Evolutionary conservation across 2,888 invertebrate genomes (phyloP), one percentile per base, ranked within the genome.

Genomic region (Margaritifera margaritifera): DNA sequence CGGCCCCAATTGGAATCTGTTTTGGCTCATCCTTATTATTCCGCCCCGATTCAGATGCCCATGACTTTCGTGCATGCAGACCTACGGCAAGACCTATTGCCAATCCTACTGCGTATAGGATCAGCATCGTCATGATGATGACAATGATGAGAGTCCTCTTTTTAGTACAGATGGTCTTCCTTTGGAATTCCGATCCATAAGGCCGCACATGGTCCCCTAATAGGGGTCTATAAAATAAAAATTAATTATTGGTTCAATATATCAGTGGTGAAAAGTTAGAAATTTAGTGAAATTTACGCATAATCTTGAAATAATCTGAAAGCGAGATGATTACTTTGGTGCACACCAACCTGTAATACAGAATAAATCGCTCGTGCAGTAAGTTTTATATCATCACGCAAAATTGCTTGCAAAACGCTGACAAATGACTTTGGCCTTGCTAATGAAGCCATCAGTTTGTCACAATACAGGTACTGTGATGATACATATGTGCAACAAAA

Each of bases 1-100:
- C 83, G 0, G 76, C 83, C 0, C 81, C 83, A 25, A 64, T 68
- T 27, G 62, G 57, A 4, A 19, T 54, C 8, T 15, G 25, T 25
- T n/a, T n/a, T 0, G 42, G 31, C 20, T n/a, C 22, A 19, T 58
- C 52, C 24, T 6, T 24, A 19, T 18, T 55, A 25, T 24, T 42
- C 42, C 42, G 42, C 11, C 11, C 42, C 42, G 42, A 42, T 42
- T 11, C 42, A 0, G 20, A 8, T 59, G 59, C 22, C 27, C 15
- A 20, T 2, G 27, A 59, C 22, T 20, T 27, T 24, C 22, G 20
- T 1, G 59, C n/a, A 52, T 52, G 50, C 22, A 71, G 61, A 27
- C 71, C 67, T 4, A 71, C 62, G 20, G 69, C 68, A 18, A 73
- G 67, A 6, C 66, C 66, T 8, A 73, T 71, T 5, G 63, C 69